Evolutionary conservation across 2,888 invertebrate genomes (phyloP).

Genomic region (Acleris cristana): DNA sequence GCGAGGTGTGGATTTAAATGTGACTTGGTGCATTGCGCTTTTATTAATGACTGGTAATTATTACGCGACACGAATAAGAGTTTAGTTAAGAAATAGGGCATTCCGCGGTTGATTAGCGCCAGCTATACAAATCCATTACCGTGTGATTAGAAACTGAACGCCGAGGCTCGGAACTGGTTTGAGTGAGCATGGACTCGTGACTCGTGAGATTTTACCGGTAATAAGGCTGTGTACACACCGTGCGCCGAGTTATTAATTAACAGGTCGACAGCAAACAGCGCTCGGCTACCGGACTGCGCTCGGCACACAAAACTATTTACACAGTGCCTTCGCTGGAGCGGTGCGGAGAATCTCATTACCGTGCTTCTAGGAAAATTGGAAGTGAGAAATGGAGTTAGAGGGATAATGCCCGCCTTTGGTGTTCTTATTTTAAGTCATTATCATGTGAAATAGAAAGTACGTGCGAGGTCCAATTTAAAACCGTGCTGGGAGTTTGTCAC

Average conservation of each 20-base stretch:
- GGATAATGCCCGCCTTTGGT: conserved; percentile 64
- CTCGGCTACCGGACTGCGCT: conserved; percentile 80
- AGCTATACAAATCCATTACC: conserved; percentile 56
- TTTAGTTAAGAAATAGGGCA: conserved; percentile 29
- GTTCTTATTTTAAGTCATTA: conserved; percentile 47
- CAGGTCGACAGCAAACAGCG: conserved; percentile 83
- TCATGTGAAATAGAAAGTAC: conserved; percentile 38
- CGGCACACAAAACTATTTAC: conserved; percentile 73
- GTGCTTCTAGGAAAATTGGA: conserved; percentile 76
- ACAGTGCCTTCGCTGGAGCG: conserved; percentile 68
- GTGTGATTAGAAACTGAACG: conserved; percentile 72
- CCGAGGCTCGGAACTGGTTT: conserved; percentile 71
- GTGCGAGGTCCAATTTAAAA: conserved; percentile 25
- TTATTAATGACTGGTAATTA: conserved; percentile 61
- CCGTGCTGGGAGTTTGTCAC: conserved; percentile 11
- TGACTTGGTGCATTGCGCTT: conserved; percentile 63
- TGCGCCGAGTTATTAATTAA: conserved; percentile 82
- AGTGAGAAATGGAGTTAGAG: conserved; percentile 79
- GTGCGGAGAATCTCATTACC: conserved; percentile 80
- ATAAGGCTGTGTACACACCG: conserved; percentile 82
- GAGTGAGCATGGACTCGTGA: conserved; percentile 74
- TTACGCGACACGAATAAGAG: conserved; percentile 44
- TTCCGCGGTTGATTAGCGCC: conserved; percentile 42
- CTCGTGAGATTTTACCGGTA: conserved; percentile 83
- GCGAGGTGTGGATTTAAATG: conserved; percentile 74